Evolutionary conservation across 2,113 vertebrate genomes (phyloP).

Genomic region (Triplophysa dalaica): DNA sequence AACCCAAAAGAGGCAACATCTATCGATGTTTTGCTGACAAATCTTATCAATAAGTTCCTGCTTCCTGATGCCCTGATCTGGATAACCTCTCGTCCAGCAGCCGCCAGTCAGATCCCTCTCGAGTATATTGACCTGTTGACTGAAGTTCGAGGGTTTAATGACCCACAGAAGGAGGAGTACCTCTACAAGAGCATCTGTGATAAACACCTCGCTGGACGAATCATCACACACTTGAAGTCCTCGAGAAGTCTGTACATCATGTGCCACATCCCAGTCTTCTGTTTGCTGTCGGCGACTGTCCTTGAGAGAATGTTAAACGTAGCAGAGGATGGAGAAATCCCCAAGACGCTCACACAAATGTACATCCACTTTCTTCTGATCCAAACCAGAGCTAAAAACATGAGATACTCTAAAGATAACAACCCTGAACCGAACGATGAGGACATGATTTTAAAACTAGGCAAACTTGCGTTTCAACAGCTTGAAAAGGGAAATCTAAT

Average conservation of each 20-base stretch:
- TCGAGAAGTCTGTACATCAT: conserved; percentile 53
- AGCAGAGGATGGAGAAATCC: conserved; percentile 32
- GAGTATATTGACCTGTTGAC: conserved; percentile 36
- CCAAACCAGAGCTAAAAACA: conserved; percentile 45
- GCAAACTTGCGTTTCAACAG: conserved; percentile 40
- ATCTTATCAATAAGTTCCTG: conserved; percentile 45
- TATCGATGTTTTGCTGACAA: conserved; percentile 42
- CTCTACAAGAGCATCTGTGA: conserved; percentile 46
- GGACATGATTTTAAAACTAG: conserved; percentile 39
- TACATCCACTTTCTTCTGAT: conserved; percentile 48
- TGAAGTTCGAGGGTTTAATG: conserved; percentile 51
- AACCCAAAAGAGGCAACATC: conserved; percentile 7
- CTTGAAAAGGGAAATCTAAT: conserved; percentile 38
- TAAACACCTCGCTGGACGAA: conserved; percentile 28
- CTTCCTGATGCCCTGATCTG: conserved; percentile 42
- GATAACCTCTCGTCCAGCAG: conserved; percentile 47
- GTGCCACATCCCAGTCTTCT: conserved; percentile 54
- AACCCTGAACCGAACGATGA: conserved; percentile 6
- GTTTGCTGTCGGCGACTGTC: conserved; percentile 39
- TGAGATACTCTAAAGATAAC: conserved; percentile 32
- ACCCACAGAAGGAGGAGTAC: conserved; percentile 48
- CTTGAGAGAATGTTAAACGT: conserved; percentile 39
- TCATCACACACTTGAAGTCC: conserved; percentile 47
- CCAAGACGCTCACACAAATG: conserved; percentile 54
- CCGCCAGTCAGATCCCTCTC: conserved; percentile 42